phyloP scores from a whole-genome alignment of 1,140 invertebrate genomes.

The Calephelis nemesis region DNA sequence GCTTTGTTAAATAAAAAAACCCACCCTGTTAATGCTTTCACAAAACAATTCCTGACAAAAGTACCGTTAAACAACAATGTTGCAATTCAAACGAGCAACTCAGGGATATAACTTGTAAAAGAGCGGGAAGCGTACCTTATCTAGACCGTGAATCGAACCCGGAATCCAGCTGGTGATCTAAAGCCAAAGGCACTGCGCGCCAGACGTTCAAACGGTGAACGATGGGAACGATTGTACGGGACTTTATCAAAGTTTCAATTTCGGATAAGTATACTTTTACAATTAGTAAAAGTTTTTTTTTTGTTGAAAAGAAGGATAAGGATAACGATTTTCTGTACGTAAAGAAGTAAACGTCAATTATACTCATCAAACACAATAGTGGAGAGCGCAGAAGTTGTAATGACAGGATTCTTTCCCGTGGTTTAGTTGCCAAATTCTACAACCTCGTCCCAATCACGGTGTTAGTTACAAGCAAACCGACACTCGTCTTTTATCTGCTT shows the following conservation, averaged over 20 bases:
- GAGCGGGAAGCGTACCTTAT: constrained; percentile 34
- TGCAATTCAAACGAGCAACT: constrained; percentile 19
- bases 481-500: too few relatives aligned
- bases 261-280: not conserved
- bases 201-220: constrained; percentile 23
- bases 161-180: constrained; percentile 29
- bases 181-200: constrained; percentile 21
- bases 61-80: constrained; percentile 12
- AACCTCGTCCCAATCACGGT: too few relatives aligned
- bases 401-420: too few relatives aligned
- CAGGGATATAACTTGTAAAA: constrained; percentile 34
- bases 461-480: too few relatives aligned
- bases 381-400: too few relatives aligned
- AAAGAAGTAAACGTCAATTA: too few relatives aligned
- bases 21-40: not conserved
- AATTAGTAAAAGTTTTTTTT: too few relatives aligned
- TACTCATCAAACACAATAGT: too few relatives aligned
- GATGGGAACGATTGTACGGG: too few relatives aligned
- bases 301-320: too few relatives aligned
- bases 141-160: constrained; percentile 38
- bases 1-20: not conserved
- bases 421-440: too few relatives aligned
- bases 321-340: too few relatives aligned
- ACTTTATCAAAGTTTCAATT: constrained; percentile 13
- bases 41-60: not conserved